Evolutionary conservation across 2,888 invertebrate species (phyloP).

Genomic region (Eupithecia subfuscata): DNA sequence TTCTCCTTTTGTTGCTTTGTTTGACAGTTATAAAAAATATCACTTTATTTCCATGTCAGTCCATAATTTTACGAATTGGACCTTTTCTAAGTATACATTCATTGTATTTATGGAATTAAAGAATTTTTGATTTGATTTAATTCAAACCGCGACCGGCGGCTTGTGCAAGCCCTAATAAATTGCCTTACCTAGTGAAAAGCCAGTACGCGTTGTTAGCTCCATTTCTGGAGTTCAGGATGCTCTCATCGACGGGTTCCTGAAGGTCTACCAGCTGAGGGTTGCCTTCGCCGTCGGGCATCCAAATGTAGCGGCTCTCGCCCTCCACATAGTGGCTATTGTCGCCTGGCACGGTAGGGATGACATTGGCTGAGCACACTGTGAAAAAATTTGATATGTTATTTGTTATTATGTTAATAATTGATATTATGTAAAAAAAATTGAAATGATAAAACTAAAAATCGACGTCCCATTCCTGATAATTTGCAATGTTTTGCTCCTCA

Average conservation of each 20-base stretch:
- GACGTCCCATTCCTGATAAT: too few relatives aligned
- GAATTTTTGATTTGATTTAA: too few relatives aligned
- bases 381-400: not conserved
- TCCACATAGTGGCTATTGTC: constrained; percentile 75
- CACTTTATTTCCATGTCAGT: too few relatives aligned
- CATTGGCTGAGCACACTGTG: constrained; percentile 20
- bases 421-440: too few relatives aligned
- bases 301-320: constrained; percentile 71
- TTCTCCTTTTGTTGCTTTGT: too few relatives aligned
- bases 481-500: too few relatives aligned
- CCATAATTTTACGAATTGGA: too few relatives aligned
- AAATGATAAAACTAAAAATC: not conserved
- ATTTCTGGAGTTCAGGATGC: constrained; percentile 50
- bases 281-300: constrained; percentile 73
- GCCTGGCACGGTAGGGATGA: constrained; percentile 61
- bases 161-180: not conserved
- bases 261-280: constrained; percentile 67
- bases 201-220: constrained; percentile 70
- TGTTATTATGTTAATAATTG: too few relatives aligned
- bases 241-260: constrained; percentile 51
- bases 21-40: too few relatives aligned
- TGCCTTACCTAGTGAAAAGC: constrained; percentile 62
- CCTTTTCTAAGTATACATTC: too few relatives aligned
- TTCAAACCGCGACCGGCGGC: too few relatives aligned
- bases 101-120: too few relatives aligned